These are phyloP conservation scores for Indicator indicator DNA, from an alignment of 2,113 vertebrate genomes.

Conservation along the genomic window DNA sequence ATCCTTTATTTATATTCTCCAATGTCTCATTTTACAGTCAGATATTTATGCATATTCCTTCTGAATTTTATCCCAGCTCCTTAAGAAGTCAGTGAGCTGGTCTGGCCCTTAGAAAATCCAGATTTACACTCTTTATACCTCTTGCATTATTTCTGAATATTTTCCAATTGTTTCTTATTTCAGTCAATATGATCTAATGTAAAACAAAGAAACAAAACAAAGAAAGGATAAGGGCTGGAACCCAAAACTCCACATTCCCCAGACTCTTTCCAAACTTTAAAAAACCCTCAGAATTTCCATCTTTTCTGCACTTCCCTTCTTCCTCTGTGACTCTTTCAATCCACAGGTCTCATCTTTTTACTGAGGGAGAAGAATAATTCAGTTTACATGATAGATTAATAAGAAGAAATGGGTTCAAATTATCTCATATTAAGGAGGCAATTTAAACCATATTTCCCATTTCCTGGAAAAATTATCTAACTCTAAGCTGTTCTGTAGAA, in stretches of 20 bases:
- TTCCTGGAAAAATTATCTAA: not conserved
- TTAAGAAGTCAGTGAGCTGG: not conserved
- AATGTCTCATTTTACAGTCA: not conserved
- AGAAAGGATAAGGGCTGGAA: not conserved
- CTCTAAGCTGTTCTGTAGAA: not conserved
- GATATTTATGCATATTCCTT: not conserved
- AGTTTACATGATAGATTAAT: not conserved
- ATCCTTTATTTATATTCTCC: not conserved
- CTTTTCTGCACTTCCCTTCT: not conserved
- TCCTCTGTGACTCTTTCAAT: not conserved
- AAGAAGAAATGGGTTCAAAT: not conserved
- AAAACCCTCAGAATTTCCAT: rapidly evolving
- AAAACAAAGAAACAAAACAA: not conserved
- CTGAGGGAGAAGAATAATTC: not conserved
- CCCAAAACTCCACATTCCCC: not conserved
- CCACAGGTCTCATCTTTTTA: not conserved
- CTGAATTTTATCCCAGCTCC: not conserved
- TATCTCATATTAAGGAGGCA: not conserved
- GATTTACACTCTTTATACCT: not conserved
- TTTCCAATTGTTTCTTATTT: not conserved
- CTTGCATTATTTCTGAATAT: not conserved
- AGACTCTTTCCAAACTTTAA: not conserved
- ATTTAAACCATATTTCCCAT: not conserved
- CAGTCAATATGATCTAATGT: not conserved
- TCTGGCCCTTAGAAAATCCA: not conserved